Evolutionary conservation across 2,113 vertebrate genomes (phyloP).

Genomic region (Rhadina sibilatrix): DNA sequence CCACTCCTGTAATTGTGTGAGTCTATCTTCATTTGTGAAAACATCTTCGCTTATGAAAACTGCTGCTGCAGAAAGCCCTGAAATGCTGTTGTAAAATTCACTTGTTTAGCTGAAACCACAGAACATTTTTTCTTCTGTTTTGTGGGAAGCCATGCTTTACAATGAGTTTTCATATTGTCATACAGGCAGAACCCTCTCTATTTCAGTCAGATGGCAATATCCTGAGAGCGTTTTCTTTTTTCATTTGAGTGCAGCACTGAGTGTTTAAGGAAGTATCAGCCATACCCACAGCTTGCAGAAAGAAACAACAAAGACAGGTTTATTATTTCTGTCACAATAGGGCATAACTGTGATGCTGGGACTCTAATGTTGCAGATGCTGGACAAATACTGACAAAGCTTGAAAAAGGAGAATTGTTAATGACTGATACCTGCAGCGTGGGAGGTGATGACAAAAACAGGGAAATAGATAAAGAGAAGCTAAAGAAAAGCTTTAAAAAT

Average conservation of each 20-base stretch:
- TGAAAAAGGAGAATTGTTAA: not conserved
- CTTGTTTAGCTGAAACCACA: not conserved
- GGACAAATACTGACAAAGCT: not conserved
- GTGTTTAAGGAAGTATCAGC: not conserved
- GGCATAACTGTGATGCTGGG: not conserved
- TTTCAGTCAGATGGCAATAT: not conserved
- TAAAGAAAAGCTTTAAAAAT: not conserved
- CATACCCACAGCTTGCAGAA: not conserved
- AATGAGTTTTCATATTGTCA: not conserved
- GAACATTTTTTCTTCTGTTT: not conserved
- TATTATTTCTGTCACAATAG: not conserved
- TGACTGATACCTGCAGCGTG: not conserved
- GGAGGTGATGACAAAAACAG: not conserved
- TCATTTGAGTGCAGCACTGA: not conserved
- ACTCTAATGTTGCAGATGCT: not conserved
- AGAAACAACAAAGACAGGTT: not conserved
- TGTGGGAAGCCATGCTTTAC: not conserved
- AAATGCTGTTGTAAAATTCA: not conserved
- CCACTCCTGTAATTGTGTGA: not conserved
- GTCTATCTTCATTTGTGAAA: not conserved
- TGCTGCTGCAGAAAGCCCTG: not conserved
- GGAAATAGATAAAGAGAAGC: not conserved
- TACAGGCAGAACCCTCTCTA: not conserved
- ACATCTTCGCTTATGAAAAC: not conserved
- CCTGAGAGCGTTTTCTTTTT: not conserved